phyloP scores from a whole-genome alignment of 1,140 invertebrate genomes.

The Theocolax elegans region DNA sequence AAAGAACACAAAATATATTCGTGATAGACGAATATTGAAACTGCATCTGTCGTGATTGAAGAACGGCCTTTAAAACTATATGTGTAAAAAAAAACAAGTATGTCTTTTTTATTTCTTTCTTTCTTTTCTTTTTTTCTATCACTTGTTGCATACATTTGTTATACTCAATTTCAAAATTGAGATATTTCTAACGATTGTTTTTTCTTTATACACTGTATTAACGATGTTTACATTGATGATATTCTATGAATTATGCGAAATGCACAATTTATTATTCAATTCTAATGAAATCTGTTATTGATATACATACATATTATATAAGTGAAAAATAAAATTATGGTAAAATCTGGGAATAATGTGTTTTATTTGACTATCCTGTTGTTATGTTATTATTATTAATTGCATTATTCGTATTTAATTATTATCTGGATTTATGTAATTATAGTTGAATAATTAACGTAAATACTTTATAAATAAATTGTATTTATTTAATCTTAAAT shows the following conservation, averaged over 20 bases:
- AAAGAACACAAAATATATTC: background rate
- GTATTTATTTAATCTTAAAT: too few relatives aligned
- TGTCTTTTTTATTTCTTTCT: too few relatives aligned
- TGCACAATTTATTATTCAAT: conserved; percentile 13
- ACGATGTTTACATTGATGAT: background rate
- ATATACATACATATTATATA: too few relatives aligned
- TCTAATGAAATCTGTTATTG: conserved; percentile 13
- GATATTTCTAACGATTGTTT: conserved; percentile 30
- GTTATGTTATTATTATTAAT: too few relatives aligned
- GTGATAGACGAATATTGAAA: conserved; percentile 4
- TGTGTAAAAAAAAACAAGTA: conserved; percentile 26
- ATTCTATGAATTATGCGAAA: background rate
- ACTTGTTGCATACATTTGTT: conserved; percentile 41
- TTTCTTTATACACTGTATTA: conserved; percentile 4
- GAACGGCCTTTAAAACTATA: conserved; percentile 37
- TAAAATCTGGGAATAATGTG: too few relatives aligned
- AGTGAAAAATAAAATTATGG: conserved; percentile 6
- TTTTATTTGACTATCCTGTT: too few relatives aligned
- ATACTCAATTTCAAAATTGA: conserved; percentile 36
- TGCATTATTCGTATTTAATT: too few relatives aligned
- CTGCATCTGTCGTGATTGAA: conserved; percentile 3
- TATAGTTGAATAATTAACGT: too few relatives aligned
- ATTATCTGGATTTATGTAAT: too few relatives aligned
- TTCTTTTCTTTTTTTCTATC: conserved; percentile 27
- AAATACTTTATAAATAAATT: too few relatives aligned